phyloP scores from a whole-genome alignment of 2,797 vertebrate species.

The Chiloscyllium punctatum region DNA sequence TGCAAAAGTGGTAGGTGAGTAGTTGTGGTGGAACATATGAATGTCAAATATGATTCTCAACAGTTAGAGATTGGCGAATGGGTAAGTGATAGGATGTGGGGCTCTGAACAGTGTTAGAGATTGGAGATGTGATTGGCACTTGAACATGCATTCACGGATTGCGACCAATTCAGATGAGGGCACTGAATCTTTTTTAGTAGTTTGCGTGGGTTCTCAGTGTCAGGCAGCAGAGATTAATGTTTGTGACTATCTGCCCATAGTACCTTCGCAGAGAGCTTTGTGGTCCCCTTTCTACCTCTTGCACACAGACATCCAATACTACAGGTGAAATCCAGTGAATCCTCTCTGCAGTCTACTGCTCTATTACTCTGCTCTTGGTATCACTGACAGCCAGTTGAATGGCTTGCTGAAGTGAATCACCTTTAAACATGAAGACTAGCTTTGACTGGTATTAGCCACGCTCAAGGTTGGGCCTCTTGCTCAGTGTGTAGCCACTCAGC shows the following conservation, averaged over 20 bases:
- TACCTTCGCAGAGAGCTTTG: background rate
- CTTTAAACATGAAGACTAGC: background rate
- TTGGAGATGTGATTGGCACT: background rate
- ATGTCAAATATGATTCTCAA: background rate
- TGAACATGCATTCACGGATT: background rate
- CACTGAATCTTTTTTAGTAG: background rate
- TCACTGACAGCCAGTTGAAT: background rate
- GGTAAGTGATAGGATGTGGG: background rate
- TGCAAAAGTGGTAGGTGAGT: background rate
- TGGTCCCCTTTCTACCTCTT: background rate
- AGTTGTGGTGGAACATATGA: background rate
- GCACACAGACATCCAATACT: background rate
- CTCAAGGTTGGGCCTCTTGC: background rate
- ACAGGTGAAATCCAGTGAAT: background rate
- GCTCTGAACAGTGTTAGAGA: background rate
- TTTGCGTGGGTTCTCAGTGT: background rate
- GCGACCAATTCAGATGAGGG: background rate
- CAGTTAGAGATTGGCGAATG: background rate
- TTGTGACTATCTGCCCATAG: background rate
- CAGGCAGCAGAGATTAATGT: too few relatives aligned
- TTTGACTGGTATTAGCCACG: background rate
- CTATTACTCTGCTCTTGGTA: background rate
- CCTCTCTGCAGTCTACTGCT: background rate
- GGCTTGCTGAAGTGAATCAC: background rate
- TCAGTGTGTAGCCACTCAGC: background rate